phyloP scores from a whole-genome alignment of 2,113 vertebrate species.

The Proterorhinus semilunaris region DNA sequence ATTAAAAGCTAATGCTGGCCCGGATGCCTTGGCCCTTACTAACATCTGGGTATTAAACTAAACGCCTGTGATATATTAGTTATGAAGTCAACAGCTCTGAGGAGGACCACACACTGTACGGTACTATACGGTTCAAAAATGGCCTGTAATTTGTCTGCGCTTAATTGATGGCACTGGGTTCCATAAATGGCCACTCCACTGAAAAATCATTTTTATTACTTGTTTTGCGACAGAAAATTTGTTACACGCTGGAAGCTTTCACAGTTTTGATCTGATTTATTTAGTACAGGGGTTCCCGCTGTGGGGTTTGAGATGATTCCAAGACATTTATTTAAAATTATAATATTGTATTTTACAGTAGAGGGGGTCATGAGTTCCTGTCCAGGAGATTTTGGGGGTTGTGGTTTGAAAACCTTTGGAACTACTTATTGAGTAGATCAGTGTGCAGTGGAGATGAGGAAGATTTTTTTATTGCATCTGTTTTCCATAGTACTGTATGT shows the following conservation, averaged over 20 bases:
- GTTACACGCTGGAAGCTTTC: constrained; percentile 20
- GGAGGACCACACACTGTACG: constrained; percentile 69
- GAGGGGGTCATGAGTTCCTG: too few species aligned
- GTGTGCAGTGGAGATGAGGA: not conserved
- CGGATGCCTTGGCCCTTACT: constrained; percentile 54
- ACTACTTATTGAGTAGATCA: too few species aligned
- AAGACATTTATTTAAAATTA: too few species aligned
- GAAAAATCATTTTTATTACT: constrained; percentile 32
- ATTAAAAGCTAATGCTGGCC: constrained; percentile 62
- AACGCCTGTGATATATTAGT: constrained; percentile 68
- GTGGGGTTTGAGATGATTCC: too few species aligned
- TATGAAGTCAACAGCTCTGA: constrained; percentile 64
- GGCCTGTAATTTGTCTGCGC: constrained; percentile 32
- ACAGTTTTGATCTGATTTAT: constrained; percentile 21
- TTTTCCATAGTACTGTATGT: too few species aligned
- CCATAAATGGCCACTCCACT: constrained; percentile 34
- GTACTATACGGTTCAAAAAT: constrained; percentile 25
- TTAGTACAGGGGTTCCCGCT: not conserved
- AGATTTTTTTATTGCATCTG: constrained; percentile 12
- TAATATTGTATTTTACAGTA: too few species aligned
- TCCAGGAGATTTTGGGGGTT: too few species aligned
- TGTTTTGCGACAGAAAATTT: constrained; percentile 33
- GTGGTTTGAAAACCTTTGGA: too few species aligned
- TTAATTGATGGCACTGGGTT: constrained; percentile 51
- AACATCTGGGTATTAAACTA: constrained; percentile 74